Percentiles rank a stretch among this genome's conserved stretches.
phyloP scores from a whole-genome alignment of 2,113 vertebrate species.

The Canis aureus region DNA sequence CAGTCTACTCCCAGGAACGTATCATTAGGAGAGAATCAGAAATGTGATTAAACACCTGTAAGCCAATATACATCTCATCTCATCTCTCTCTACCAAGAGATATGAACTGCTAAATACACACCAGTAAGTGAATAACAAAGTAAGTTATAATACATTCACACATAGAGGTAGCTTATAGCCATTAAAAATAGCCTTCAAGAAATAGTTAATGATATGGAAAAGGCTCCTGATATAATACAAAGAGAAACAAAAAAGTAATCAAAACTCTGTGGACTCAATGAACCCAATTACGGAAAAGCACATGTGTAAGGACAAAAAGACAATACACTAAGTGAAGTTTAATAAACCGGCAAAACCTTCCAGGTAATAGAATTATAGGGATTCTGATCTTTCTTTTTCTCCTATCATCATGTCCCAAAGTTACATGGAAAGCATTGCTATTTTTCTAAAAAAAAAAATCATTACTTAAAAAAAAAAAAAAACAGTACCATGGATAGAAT shows the following conservation, averaged over 20 bases:
- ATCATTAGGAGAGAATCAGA: not conserved
- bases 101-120: not conserved
- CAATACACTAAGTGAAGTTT: not conserved
- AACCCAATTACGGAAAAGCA: not conserved
- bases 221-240: not conserved
- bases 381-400: not conserved
- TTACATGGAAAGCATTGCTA: not conserved
- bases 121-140: not conserved
- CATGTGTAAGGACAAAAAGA: not conserved
- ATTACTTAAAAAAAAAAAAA: conserved; percentile 27
- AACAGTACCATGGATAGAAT: not conserved
- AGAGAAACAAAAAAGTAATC: not conserved
- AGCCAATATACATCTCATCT: not conserved
- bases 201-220: not conserved
- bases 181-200: not conserved
- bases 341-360: not conserved
- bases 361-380: not conserved
- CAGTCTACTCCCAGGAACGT: not conserved
- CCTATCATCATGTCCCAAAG: not conserved
- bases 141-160: not conserved
- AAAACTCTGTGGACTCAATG: not conserved
- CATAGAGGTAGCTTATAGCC: not conserved
- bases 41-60: not conserved
- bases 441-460: not conserved
- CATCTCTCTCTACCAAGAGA: not conserved